Evolutionary conservation across 2,113 vertebrate species (phyloP), one percentile per base, ranked within the genome.

Genomic region (Chaenocephalus aceratus): DNA sequence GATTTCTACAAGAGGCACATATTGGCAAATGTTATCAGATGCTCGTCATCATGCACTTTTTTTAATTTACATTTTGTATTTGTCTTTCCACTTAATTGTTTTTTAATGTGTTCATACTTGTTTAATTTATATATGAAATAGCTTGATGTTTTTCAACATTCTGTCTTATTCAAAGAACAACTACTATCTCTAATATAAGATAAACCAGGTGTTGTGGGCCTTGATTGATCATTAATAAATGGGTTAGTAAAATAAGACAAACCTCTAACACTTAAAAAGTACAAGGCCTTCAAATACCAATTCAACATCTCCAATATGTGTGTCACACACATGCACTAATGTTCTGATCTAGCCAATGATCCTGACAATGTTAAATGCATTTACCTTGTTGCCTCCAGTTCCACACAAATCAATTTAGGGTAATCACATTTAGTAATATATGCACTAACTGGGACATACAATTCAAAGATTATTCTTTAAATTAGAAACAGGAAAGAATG

Each of bases 361-460:
- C 71, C 77, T 71, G 75, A 73, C 60, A 34, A 74, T 23, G 67
- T 75, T 77, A 69, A 86, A 88, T 73, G 62, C 59, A 72, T 86
- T 69, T 75, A 83, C 59, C 56, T 61, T 79, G 61, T 62, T 72
- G 77, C 86, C 70, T 75, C 62, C 21, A 77, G 73, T 75, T 69
- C 72, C n/a, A 79, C 84, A 71, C 79, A 65, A 80, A 88, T 57
- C 83, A 79, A 80, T 82, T 84, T 56, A 76, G 49, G 21, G 4
- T 9, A 65, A 57, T 45, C 44, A 12, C 44, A 80, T 62, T 80
- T 71, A 78, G 77, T 61, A 63, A 76, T 67, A 44, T 57, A 57
- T 77, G 59, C 65, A 61, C 34, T 78, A 81, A 74, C 53, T 73
- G 30, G 34, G 21, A 64, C 61, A 65, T 56, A 75, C 45, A 70